Conservation (phyloP, 2,113 vertebrate genomes). For the Glaucidium brasilianum region DNA sequence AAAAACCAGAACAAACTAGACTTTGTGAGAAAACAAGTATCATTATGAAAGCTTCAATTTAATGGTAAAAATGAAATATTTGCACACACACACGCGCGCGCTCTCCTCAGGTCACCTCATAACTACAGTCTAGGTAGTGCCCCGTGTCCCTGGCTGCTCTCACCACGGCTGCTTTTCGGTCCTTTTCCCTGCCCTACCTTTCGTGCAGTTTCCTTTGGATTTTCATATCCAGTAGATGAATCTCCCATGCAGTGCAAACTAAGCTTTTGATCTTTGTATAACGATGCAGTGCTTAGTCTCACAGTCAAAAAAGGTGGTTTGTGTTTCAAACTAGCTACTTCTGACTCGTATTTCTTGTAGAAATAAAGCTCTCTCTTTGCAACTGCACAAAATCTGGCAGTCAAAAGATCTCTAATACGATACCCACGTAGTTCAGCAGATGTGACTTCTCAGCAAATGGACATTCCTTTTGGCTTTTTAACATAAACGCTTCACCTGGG, state of each 20-base stretch:
- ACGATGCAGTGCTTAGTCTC: background rate
- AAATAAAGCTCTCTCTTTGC: background rate
- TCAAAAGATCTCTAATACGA: background rate
- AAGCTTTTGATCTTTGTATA: background rate
- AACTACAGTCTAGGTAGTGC: accelerated
- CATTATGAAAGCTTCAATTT: background rate
- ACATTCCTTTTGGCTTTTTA: background rate
- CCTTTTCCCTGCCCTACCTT: accelerated
- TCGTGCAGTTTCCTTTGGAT: background rate
- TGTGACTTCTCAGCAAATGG: background rate
- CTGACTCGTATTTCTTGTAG: background rate
- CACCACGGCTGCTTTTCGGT: background rate
- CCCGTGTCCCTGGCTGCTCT: background rate
- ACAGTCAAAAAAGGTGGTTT: background rate
- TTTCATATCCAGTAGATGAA: background rate
- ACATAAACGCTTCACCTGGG: background rate
- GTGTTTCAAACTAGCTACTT: background rate
- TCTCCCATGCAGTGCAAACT: background rate
- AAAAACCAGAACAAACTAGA: background rate
- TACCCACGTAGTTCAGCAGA: background rate
- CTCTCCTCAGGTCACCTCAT: background rate
- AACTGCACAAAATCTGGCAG: background rate
- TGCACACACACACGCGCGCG: accelerated
- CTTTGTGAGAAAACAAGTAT: background rate
- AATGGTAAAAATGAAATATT: background rate